Evolutionary conservation across 2,888 invertebrate species (phyloP), one percentile per base, ranked within the genome.

Genomic region (Bursaphelenchus okinawaensis): DNA sequence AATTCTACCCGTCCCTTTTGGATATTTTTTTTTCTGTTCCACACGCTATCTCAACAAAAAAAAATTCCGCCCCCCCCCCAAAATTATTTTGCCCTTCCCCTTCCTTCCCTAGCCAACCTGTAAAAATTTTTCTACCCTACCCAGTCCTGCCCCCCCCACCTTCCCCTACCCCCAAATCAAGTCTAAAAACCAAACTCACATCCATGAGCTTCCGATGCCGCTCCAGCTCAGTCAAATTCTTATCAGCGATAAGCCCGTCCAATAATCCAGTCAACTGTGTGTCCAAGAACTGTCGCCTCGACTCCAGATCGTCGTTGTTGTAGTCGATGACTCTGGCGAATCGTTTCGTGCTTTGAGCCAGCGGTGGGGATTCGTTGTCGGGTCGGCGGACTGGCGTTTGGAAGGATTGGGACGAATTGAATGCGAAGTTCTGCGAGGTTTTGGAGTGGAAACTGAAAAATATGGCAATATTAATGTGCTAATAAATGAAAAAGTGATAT

Each of bases 181-280:
- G 26, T 19, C 26, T n/a, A 20, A 28, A 28, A 1, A 27, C 16
- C 16, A 24, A 26, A 56, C 52, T 19, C 20, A 40, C 40, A 9
- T 29, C 20, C 60, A 59, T 59, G 9, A 59, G 22, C 6, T 40
- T 55, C 16, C 40, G 20, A 50, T 59, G 60, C 22, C 60, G 60
- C 40, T 59, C 60, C 24, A 40, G 31, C 1, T 59, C 60, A 50
- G n/a, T 59, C 22, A 59, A 7, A 9, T 59, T 50, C 2, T n/a
- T 4, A 6, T 29, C 24, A 19, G 31, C 1, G 59, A 59, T 26
- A 19, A 59, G 29, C 19, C 29, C 60, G 12, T 59, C 60, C 3
- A 59, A 6, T n/a, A 59, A 6, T n/a, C 51, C 22, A 9, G 40
- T 50, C 12, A 59, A 26, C 24, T 59, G 29, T 16, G n/a, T 9